A percentile compares a stretch with the other conserved stretches of the same genome.
Evolutionary conservation across 2,888 invertebrate genomes (phyloP).

Genomic region (Acanthococcus lagerstroemiae): DNA sequence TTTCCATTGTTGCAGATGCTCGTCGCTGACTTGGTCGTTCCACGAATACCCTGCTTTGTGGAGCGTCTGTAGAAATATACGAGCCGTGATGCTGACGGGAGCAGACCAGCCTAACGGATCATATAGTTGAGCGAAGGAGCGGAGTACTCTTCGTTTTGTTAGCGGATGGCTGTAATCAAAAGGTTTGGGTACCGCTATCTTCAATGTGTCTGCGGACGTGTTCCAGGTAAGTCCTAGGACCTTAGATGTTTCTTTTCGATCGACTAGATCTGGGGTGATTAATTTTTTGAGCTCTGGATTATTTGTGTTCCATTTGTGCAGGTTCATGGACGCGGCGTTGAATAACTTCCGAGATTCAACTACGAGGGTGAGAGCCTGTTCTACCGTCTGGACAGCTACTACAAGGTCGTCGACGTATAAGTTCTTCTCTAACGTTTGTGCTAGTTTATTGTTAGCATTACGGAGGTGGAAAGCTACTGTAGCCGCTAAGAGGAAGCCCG

Average conservation of each 20-base stretch:
- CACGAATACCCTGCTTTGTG: not conserved
- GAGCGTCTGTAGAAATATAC: not conserved
- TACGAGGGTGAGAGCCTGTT: not conserved
- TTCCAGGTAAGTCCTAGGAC: not conserved
- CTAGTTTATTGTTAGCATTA: not conserved
- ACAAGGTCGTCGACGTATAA: not conserved
- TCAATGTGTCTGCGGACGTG: not conserved
- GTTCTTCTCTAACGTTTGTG: not conserved
- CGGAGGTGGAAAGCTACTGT: not conserved
- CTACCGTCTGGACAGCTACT: not conserved
- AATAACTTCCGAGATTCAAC: not conserved
- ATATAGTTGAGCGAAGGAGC: not conserved
- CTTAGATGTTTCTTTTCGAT: not conserved
- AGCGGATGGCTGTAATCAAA: not conserved
- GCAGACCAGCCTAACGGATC: not conserved
- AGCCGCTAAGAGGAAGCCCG: not conserved
- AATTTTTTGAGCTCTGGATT: not conserved
- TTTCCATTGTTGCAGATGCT: not conserved
- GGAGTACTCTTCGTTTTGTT: not conserved
- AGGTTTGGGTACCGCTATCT: not conserved
- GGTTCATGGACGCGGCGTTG: not conserved
- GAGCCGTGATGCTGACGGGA: not conserved
- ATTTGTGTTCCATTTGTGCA: not conserved
- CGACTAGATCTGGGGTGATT: not conserved
- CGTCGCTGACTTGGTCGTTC: not conserved